Conservation (phyloP, 2,888 invertebrate genomes). For the Elysia crispata region DNA sequence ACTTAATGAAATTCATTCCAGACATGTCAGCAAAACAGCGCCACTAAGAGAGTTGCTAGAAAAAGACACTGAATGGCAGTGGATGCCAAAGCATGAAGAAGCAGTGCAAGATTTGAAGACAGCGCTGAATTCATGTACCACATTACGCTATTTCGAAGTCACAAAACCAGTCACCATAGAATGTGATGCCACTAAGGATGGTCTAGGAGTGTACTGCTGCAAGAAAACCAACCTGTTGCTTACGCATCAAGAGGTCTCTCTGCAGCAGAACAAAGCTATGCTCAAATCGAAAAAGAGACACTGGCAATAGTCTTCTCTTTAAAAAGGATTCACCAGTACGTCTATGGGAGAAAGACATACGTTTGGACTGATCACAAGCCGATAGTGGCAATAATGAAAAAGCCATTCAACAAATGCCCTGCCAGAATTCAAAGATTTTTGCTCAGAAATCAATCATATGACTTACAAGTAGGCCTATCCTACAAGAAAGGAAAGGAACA, state of each 20-base stretch:
- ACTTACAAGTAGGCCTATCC: constrained; percentile 29
- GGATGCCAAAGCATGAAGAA: neutral
- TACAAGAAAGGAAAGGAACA: constrained; percentile 3
- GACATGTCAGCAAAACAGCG: neutral
- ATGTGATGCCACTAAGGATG: neutral
- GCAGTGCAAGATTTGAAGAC: too few relatives aligned
- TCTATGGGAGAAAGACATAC: constrained; percentile 32
- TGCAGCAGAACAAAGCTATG: neutral
- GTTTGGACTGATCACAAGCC: constrained; percentile 49
- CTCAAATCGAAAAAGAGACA: constrained; percentile 13
- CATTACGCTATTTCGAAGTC: neutral
- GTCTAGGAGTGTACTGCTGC: neutral
- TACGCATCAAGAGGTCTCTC: neutral
- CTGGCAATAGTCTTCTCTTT: constrained; percentile 9
- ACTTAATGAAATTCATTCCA: neutral
- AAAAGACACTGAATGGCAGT: too few relatives aligned
- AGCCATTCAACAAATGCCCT: constrained; percentile 42
- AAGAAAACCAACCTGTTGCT: neutral
- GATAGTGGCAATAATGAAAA: constrained; percentile 37
- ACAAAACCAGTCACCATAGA: neutral
- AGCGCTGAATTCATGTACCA: too few relatives aligned
- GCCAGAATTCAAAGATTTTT: constrained; percentile 44
- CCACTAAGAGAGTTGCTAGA: neutral
- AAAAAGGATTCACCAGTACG: constrained; percentile 10
- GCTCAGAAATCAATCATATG: constrained; percentile 44